Percentiles rank a stretch among this genome's conserved stretches.
Conservation (phyloP, 2,888 invertebrate genomes). For the Acronicta leporina region DNA sequence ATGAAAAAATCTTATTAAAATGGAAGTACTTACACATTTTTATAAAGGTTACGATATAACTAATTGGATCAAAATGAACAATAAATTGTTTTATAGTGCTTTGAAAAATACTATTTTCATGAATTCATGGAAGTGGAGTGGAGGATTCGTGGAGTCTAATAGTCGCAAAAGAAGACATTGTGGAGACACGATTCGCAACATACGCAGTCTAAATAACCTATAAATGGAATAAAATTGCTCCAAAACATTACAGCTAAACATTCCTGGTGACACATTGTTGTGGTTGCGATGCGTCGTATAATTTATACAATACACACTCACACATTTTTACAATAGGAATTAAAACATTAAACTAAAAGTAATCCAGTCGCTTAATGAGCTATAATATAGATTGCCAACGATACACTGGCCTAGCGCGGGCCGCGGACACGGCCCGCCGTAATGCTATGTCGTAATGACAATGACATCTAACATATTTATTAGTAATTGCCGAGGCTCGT, state of each 20-base stretch:
- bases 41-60: constrained; percentile 76
- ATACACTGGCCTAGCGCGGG: constrained; percentile 84
- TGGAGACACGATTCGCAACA: constrained; percentile 73
- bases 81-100: constrained; percentile 80
- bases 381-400: constrained; percentile 86
- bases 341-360: constrained; percentile 83
- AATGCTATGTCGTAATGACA: constrained; percentile 70
- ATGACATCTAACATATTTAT: constrained; percentile 73
- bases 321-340: constrained; percentile 87
- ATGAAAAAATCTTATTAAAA: constrained; percentile 86
- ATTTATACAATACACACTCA: constrained; percentile 87
- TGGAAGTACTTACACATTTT: constrained; percentile 87
- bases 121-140: constrained; percentile 76
- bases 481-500: constrained; percentile 78
- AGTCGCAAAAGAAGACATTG: constrained; percentile 82
- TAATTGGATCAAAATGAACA: constrained; percentile 87
- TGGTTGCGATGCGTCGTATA: constrained; percentile 77
- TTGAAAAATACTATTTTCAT: constrained; percentile 78
- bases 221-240: constrained; percentile 62
- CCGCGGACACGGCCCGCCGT: constrained; percentile 60
- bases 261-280: constrained; percentile 68
- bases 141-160: constrained; percentile 78
- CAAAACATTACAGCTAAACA: constrained; percentile 72
- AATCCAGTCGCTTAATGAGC: constrained; percentile 88
- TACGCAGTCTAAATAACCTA: constrained; percentile 64